These are phyloP conservation scores for Adelphocoris suturalis DNA, from an alignment of 2,888 invertebrate species.

Conservation along the genomic window DNA sequence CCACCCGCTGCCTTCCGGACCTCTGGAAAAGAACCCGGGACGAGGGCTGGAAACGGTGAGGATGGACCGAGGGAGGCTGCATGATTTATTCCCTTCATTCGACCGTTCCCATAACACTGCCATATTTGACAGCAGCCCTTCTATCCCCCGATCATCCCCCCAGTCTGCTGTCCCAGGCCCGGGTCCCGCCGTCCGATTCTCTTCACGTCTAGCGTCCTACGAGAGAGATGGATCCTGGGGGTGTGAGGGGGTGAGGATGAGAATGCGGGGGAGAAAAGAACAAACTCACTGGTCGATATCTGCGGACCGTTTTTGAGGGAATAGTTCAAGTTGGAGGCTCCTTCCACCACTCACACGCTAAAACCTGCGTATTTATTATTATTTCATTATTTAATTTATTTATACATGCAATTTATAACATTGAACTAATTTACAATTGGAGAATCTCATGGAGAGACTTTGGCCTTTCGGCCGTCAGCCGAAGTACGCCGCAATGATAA, in stretches of 20 bases:
- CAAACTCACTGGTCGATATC: not conserved
- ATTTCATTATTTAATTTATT: too few relatives aligned
- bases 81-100: slow-evolving; percentile 39
- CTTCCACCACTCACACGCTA: not conserved
- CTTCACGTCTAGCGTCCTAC: not conserved
- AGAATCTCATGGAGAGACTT: too few relatives aligned
- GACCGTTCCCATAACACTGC: slow-evolving; percentile 39
- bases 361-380: too few relatives aligned
- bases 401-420: too few relatives aligned
- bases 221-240: not conserved
- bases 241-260: not conserved
- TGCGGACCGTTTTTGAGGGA: not conserved
- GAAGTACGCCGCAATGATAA: too few relatives aligned
- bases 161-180: not conserved
- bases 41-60: not conserved
- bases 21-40: not conserved
- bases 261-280: too few relatives aligned
- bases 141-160: not conserved
- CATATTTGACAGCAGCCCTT: slow-evolving; percentile 26
- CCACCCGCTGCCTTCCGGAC: not conserved
- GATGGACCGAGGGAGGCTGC: not conserved
- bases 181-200: slow-evolving; percentile 21
- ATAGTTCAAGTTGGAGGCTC: not conserved
- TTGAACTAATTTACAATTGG: too few relatives aligned
- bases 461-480: too few relatives aligned